phyloP scores from a whole-genome alignment of 2,113 vertebrate genomes.

The Donacobius atricapilla region DNA sequence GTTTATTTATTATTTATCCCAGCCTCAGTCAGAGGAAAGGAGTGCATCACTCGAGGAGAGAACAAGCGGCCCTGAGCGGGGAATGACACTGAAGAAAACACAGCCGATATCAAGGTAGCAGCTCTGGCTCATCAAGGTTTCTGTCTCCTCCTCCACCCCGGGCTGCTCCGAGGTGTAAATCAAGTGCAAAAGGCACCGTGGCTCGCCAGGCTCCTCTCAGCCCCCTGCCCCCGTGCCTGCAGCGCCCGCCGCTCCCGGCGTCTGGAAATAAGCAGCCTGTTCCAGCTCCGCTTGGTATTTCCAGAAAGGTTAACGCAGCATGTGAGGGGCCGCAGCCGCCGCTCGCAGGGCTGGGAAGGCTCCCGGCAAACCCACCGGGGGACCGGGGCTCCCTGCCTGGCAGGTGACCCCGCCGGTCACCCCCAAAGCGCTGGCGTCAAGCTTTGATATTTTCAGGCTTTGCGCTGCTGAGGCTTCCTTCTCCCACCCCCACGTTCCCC shows the following conservation, averaged over 20 bases:
- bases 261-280: conserved; percentile 1
- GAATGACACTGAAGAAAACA: background rate
- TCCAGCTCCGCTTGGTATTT: conserved; percentile 38
- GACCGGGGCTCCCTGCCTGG: background rate
- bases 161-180: background rate
- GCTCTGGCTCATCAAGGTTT: background rate
- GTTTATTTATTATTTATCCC: background rate
- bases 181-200: background rate
- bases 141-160: background rate
- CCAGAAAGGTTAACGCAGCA: conserved; percentile 14
- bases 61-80: background rate
- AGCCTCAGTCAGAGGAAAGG: background rate
- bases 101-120: background rate
- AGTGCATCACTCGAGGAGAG: rapidly evolving
- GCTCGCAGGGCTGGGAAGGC: background rate
- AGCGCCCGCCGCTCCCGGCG: background rate
- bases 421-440: rapidly evolving
- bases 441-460: background rate
- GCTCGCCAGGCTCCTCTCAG: background rate
- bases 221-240: conserved; percentile 20
- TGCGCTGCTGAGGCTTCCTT: background rate
- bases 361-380: background rate
- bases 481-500: background rate
- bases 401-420: background rate
- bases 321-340: background rate